Conservation (phyloP, 2,888 invertebrate genomes). For the Xylophagus ater region DNA sequence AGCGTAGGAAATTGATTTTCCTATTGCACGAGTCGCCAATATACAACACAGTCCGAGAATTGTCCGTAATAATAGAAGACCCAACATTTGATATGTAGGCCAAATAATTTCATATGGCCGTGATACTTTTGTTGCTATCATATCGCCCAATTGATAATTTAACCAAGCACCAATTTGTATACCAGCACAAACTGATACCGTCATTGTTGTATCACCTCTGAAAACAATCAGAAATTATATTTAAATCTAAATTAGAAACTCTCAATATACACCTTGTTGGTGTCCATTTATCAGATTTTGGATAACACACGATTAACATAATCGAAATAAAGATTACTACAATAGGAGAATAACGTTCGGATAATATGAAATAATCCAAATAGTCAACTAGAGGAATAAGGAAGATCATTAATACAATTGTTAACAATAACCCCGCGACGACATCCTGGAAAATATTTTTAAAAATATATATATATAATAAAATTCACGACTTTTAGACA, state of each 20-base stretch:
- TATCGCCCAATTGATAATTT: slow-evolving; percentile 68
- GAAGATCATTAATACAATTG: slow-evolving; percentile 54
- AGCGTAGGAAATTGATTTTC: slow-evolving; percentile 58
- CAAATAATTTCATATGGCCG: slow-evolving; percentile 70
- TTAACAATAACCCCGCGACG: slow-evolving; percentile 62
- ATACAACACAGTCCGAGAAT: slow-evolving; percentile 66
- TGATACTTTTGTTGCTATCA: slow-evolving; percentile 45
- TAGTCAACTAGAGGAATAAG: slow-evolving; percentile 64
- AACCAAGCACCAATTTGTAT: slow-evolving; percentile 72
- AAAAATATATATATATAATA: no score
- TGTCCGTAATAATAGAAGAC: slow-evolving; percentile 55
- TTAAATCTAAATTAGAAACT: slow-evolving; percentile 1
- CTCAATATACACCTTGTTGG: slow-evolving; percentile 58
- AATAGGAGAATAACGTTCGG: slow-evolving; percentile 52
- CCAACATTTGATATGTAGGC: slow-evolving; percentile 64
- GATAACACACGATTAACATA: slow-evolving; percentile 64
- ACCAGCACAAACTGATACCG: slow-evolving; percentile 71
- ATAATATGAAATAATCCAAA: slow-evolving; percentile 61
- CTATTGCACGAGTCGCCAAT: slow-evolving; percentile 53
- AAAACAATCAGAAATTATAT: slow-evolving; percentile 25
- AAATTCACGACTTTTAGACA: no score
- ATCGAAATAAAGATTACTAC: slow-evolving; percentile 53
- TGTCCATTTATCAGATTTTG: slow-evolving; percentile 76
- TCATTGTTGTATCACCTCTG: slow-evolving; percentile 83
- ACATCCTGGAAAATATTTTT: slow-evolving; percentile 75